Percentiles rank a stretch among this genome's conserved stretches.
These are phyloP conservation scores for Perithous albicinctus DNA, from an alignment of 2,888 invertebrate genomes.

Conservation along the genomic window DNA sequence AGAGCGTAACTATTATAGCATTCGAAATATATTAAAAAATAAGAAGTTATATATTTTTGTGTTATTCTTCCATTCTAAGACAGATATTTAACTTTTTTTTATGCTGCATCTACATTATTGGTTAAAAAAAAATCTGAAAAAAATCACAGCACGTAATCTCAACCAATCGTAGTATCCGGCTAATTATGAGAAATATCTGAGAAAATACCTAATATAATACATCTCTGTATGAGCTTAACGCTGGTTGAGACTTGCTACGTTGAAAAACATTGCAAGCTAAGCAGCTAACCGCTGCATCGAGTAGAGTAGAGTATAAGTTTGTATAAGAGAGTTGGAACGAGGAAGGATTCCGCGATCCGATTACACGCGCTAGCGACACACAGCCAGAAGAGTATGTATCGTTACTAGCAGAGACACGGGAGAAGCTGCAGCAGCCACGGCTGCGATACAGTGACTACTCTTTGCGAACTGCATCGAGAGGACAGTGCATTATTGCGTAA, in stretches of 20 bases:
- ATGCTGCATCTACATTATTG: too few species aligned
- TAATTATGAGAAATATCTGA: too few species aligned
- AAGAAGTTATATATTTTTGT: too few species aligned
- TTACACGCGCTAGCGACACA: constrained; percentile 44
- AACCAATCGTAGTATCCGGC: too few species aligned
- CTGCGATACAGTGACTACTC: constrained; percentile 20
- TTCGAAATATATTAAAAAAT: too few species aligned
- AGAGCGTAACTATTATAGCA: too few species aligned
- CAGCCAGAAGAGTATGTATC: background rate
- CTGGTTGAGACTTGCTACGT: constrained; percentile 26
- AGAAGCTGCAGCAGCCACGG: background rate
- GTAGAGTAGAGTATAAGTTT: constrained; percentile 6
- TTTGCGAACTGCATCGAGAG: constrained; percentile 20
- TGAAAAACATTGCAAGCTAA: constrained; percentile 8
- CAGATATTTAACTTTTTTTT: too few species aligned
- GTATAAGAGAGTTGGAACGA: constrained; percentile 46
- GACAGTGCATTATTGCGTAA: constrained; percentile 39
- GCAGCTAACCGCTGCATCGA: constrained; percentile 2
- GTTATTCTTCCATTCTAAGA: too few species aligned
- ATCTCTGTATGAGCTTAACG: background rate
- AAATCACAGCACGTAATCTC: too few species aligned
- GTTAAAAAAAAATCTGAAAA: too few species aligned
- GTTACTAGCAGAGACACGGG: background rate
- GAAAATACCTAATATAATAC: too few species aligned
- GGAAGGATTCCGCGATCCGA: constrained; percentile 63